phyloP scores from a whole-genome alignment of 2,888 invertebrate genomes.

The Drosophila infuscata region DNA sequence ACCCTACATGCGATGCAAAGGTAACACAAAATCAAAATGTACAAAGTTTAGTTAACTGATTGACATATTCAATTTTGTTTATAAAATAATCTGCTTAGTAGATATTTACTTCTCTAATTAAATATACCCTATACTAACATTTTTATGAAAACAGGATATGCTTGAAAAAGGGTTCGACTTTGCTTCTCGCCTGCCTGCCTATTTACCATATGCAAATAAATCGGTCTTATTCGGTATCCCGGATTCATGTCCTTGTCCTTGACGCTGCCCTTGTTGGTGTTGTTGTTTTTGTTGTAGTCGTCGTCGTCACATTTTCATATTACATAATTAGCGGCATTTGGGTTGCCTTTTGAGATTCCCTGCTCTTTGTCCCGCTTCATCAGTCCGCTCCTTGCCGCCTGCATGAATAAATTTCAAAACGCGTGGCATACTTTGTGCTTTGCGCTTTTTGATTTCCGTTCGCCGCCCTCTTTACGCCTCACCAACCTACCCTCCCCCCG shows the following conservation, averaged over 20 bases:
- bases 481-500: not conserved
- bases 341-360: conserved; percentile 30
- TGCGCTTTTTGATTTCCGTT: conserved; percentile 80
- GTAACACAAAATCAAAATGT: not conserved
- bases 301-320: conserved; percentile 78
- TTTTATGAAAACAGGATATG: conserved; percentile 8
- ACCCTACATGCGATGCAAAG: conserved; percentile 2
- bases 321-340: conserved; percentile 77
- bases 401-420: conserved; percentile 78
- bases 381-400: conserved; percentile 17
- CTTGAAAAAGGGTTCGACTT: conserved; percentile 49
- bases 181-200: conserved; percentile 34
- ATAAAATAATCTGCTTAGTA: not conserved
- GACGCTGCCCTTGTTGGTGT: conserved; percentile 16
- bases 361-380: not conserved
- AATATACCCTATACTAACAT: not conserved
- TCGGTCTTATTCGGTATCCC: conserved; percentile 39
- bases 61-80: not conserved
- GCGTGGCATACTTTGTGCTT: conserved; percentile 77
- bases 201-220: conserved; percentile 77
- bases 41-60: not conserved
- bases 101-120: not conserved
- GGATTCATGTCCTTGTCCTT: conserved; percentile 51
- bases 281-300: conserved; percentile 35
- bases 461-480: conserved; percentile 1